A percentile compares a stretch with the other conserved stretches of the same genome.
These are phyloP conservation scores for Geophilus truncorum DNA, from an alignment of 2,888 invertebrate species.

Conservation along the genomic window DNA sequence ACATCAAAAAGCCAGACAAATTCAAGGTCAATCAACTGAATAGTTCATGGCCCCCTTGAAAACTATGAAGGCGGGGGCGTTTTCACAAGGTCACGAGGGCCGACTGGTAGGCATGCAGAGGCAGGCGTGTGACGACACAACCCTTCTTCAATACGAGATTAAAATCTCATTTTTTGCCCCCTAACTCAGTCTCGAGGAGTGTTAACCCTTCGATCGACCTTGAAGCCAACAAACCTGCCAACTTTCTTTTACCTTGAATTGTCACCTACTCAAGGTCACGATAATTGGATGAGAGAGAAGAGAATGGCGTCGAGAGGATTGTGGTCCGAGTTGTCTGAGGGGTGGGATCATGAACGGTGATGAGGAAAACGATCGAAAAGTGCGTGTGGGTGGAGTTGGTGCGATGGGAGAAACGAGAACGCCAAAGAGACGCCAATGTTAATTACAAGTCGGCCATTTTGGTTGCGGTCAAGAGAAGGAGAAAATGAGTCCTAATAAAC, in stretches of 20 bases:
- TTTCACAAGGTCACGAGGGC: not conserved
- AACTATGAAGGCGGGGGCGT: conserved; percentile 3
- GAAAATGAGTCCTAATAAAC: not conserved
- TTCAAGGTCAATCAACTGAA: conserved; percentile 8
- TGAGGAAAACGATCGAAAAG: not conserved
- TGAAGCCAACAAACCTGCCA: not conserved
- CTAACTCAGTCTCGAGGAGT: not conserved
- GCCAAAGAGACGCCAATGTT: not conserved
- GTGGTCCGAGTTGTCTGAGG: not conserved
- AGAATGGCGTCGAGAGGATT: not conserved
- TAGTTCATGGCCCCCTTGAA: not conserved
- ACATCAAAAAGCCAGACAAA: not conserved
- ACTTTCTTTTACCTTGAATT: not conserved
- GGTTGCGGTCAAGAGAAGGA: not conserved
- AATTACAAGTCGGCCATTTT: not conserved
- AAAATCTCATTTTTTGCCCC: not conserved
- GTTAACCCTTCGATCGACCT: conserved; percentile 19
- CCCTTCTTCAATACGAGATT: not conserved
- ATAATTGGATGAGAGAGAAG: not conserved
- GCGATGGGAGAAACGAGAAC: not conserved
- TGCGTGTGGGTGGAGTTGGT: not conserved
- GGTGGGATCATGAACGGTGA: not conserved
- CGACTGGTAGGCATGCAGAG: no score
- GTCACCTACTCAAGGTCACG: conserved; percentile 1
- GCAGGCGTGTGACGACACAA: not conserved